Conservation (phyloP, 2,113 vertebrate species). For the Eclectus roratus region DNA sequence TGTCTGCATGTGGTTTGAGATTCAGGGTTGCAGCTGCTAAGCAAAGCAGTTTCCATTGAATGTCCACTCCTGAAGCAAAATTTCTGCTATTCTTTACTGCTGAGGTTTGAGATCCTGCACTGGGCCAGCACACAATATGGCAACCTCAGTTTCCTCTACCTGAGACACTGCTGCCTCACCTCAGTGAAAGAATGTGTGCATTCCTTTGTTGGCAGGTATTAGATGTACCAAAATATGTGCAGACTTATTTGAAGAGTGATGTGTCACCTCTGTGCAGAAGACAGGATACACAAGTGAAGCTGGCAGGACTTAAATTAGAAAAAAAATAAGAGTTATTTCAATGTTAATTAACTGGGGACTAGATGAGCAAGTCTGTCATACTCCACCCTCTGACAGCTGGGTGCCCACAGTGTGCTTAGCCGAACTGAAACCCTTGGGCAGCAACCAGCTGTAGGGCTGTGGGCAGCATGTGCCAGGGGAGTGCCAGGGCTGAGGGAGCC, state of each 20-base stretch:
- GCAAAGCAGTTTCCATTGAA: background rate
- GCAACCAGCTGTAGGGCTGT: accelerated
- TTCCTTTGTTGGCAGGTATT: background rate
- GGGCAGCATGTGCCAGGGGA: accelerated
- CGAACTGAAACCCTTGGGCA: accelerated
- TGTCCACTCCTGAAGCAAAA: background rate
- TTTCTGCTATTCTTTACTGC: background rate
- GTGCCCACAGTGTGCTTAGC: background rate
- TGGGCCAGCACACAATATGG: background rate
- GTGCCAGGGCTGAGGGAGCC: accelerated
- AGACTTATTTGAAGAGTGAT: background rate
- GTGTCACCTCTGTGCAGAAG: background rate
- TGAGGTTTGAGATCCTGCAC: background rate
- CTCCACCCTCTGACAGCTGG: background rate
- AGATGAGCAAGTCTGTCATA: background rate
- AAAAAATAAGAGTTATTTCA: background rate
- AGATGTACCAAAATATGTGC: background rate
- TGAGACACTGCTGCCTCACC: accelerated
- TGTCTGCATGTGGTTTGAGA: background rate
- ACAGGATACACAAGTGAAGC: background rate
- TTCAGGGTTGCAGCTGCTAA: background rate
- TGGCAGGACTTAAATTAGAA: background rate
- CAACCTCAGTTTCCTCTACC: background rate
- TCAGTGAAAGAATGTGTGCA: accelerated
- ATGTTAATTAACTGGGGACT: background rate